These are phyloP conservation scores for Cydia splendana DNA, from an alignment of 1,140 invertebrate species.

Conservation along the genomic window DNA sequence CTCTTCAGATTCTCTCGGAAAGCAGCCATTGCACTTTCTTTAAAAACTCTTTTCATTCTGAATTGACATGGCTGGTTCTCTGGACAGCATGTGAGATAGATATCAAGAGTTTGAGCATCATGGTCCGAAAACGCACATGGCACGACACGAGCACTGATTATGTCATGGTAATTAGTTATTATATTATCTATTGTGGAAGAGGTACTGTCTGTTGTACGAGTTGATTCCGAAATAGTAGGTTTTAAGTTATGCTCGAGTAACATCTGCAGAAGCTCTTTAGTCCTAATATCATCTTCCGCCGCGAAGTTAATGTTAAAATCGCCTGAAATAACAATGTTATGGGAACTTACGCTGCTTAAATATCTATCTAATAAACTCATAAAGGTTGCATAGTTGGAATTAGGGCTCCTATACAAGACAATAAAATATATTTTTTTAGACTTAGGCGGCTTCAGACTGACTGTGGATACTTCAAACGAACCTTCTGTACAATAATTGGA, in stretches of 20 bases:
- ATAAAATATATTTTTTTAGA: neutral
- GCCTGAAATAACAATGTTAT: neutral
- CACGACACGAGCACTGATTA: neutral
- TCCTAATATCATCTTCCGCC: neutral
- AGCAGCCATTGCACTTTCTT: neutral
- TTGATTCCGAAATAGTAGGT: neutral
- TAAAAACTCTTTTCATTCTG: neutral
- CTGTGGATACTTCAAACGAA: neutral
- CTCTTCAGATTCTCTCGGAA: neutral
- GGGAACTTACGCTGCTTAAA: neutral
- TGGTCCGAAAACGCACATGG: neutral
- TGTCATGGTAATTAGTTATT: neutral
- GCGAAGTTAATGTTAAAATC: neutral
- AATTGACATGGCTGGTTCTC: neutral
- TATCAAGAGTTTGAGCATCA: neutral
- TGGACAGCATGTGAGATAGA: neutral
- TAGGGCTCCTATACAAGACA: neutral
- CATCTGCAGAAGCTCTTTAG: neutral
- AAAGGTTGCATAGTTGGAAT: neutral
- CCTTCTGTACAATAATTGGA: neutral
- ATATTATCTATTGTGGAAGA: slow-evolving; percentile 4
- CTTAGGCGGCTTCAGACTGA: neutral
- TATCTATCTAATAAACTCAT: neutral
- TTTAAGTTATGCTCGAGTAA: neutral
- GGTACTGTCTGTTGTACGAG: neutral